Conservation (phyloP, 2,113 vertebrate genomes). For the Cavia porcellus region DNA sequence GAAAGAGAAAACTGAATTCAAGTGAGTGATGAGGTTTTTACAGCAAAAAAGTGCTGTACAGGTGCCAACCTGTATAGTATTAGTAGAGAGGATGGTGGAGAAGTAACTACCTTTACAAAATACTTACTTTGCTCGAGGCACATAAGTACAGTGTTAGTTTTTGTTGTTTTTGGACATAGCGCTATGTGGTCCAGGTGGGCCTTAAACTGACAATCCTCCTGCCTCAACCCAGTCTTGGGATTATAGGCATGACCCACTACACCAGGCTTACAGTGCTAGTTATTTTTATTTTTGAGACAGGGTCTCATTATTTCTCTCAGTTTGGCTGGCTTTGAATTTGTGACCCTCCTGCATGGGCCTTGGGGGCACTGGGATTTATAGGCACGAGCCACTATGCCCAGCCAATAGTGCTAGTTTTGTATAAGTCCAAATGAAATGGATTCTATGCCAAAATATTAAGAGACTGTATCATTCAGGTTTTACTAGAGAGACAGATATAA, state of each 20-base stretch:
- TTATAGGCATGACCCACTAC: too few species aligned
- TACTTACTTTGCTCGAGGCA: neutral
- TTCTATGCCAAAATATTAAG: neutral
- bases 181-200: neutral
- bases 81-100: neutral
- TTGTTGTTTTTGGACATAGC: neutral
- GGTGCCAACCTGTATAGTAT: neutral
- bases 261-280: neutral
- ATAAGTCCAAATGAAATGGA: neutral
- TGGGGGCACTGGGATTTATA: neutral
- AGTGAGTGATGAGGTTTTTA: neutral
- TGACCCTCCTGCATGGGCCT: neutral
- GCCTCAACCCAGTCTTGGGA: neutral
- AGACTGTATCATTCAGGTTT: neutral
- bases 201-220: neutral
- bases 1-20: neutral
- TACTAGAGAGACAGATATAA: too few species aligned
- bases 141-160: neutral
- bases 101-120: neutral
- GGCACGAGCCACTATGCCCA: neutral
- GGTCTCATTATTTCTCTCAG: neutral
- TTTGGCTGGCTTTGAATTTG: neutral
- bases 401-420: neutral
- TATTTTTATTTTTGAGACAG: neutral
- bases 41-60: neutral